These are phyloP conservation scores for Bombus sylvicola DNA, from an alignment of 1,140 invertebrate genomes.

Conservation along the genomic window DNA sequence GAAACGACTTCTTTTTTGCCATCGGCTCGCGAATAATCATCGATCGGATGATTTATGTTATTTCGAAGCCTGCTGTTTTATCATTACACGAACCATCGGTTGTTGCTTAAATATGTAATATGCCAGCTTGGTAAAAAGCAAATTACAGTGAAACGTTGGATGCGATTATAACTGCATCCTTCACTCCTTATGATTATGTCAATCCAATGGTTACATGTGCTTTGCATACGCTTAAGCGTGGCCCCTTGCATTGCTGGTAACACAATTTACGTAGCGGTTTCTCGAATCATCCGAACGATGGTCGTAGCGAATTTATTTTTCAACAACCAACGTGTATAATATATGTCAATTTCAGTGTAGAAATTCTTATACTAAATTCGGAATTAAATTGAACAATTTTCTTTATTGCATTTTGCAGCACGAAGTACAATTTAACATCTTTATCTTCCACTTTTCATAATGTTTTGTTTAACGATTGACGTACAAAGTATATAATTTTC, in stretches of 20 bases:
- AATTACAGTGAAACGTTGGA: constrained; percentile 31
- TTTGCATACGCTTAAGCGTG: constrained; percentile 15
- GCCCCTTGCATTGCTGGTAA: not conserved
- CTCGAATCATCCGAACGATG: not conserved
- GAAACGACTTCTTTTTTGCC: too few species aligned
- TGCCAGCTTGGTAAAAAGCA: constrained; percentile 15
- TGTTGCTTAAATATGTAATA: constrained; percentile 26
- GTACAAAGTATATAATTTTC: not conserved
- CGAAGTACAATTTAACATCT: not conserved
- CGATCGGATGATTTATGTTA: constrained; percentile 6
- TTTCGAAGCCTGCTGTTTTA: constrained; percentile 18
- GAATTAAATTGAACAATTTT: not conserved
- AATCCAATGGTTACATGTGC: constrained; percentile 17
- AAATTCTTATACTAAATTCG: not conserved
- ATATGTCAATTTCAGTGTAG: not conserved
- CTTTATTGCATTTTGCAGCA: not conserved
- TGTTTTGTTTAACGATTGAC: not conserved
- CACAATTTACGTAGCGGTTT: constrained; percentile 30
- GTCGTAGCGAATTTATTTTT: not conserved
- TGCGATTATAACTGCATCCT: constrained; percentile 31
- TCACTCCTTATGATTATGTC: constrained; percentile 34
- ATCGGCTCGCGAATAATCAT: constrained; percentile 10
- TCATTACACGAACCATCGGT: constrained; percentile 19
- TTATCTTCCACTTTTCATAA: not conserved
- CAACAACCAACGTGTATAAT: not conserved